Evolutionary conservation across 1,140 invertebrate genomes (phyloP), one percentile per base, ranked within the genome.

Genomic region (Cotesia chilonis): DNA sequence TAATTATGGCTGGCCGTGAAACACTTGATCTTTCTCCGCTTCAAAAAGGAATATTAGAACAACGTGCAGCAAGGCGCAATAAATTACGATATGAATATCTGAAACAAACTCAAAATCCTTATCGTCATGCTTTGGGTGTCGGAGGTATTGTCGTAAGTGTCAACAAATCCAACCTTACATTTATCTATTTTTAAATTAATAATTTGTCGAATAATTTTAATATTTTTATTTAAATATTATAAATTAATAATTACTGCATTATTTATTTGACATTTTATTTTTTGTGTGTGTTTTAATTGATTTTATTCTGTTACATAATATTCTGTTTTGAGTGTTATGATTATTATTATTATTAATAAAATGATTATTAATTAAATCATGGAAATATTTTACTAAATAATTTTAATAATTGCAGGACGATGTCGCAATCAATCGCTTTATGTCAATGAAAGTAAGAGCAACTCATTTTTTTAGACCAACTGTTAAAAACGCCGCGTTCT

Each of bases 391-490:
- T 2, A 28, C 28, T 28, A 28, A 28, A 3, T 28, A 28, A 28
- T 28, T 28, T 28, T 2, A 86, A 82, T 81, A 83, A 79, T 74
- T 37, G 4, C 82, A 96, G 94, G 92, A 95, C 82, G 94, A 96
- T 85, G 83, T 90, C 60, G 91, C 89, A 20, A 76, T 95, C 12
- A 90, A 93, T 77, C 89, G 93, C 70, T 94, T 89, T 78, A 83
- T 90, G 75, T 88, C 92, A 0, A 90, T 93, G 89, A 89, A 90
- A 83, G 88, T 89, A 0, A 89, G 87, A 4, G 85, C 89, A 54
- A 90, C 88, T 70, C 89, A 94, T 7, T 86, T 91, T 77, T 95
- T 94, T 82, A 91, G 89, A 78, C 89, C 92, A 17, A 92, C 89
- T 38, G 83, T 84, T 1, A 90, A 88, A 74, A 91, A 88, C 60